A percentile compares a stretch with the other conserved stretches of the same genome.
phyloP scores from a whole-genome alignment of 2,888 invertebrate genomes.

The Odiellus spinosus region DNA sequence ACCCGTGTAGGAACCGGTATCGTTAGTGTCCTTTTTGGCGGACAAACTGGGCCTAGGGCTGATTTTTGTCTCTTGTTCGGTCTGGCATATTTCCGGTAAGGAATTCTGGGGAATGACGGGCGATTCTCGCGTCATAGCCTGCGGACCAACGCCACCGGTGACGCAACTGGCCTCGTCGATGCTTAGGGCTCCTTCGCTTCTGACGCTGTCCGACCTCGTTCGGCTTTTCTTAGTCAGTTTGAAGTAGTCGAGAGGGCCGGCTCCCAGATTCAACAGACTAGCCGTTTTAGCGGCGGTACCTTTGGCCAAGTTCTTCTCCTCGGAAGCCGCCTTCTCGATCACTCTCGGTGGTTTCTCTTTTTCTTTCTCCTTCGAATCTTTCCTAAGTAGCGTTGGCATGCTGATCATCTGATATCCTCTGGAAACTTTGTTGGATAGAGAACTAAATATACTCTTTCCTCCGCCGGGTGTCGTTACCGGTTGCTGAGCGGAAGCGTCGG shows the following conservation, averaged over 20 bases:
- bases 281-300: constrained; percentile 11
- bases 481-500: too few relatives aligned
- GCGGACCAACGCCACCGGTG: too few relatives aligned
- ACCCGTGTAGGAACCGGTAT: too few relatives aligned
- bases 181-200: constrained; percentile 14
- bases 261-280: constrained; percentile 13
- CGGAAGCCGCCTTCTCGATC: background rate
- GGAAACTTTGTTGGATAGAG: constrained; percentile 16
- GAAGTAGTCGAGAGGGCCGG: constrained; percentile 9
- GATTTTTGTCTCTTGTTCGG: too few relatives aligned
- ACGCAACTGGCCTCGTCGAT: constrained; percentile 3
- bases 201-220: constrained; percentile 13
- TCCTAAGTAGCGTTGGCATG: constrained; percentile 16
- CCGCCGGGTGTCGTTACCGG: background rate
- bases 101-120: too few relatives aligned
- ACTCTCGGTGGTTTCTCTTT: background rate
- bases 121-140: too few relatives aligned
- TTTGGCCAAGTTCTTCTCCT: background rate
- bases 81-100: too few relatives aligned
- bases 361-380: constrained; percentile 10
- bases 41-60: too few relatives aligned
- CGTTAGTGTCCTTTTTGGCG: too few relatives aligned
- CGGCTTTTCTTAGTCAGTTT: constrained; percentile 11
- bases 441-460: constrained; percentile 12
- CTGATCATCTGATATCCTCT: constrained; percentile 19